These are phyloP conservation scores for Casuarius casuarius DNA, from an alignment of 2,113 vertebrate species.

Conservation along the genomic window DNA sequence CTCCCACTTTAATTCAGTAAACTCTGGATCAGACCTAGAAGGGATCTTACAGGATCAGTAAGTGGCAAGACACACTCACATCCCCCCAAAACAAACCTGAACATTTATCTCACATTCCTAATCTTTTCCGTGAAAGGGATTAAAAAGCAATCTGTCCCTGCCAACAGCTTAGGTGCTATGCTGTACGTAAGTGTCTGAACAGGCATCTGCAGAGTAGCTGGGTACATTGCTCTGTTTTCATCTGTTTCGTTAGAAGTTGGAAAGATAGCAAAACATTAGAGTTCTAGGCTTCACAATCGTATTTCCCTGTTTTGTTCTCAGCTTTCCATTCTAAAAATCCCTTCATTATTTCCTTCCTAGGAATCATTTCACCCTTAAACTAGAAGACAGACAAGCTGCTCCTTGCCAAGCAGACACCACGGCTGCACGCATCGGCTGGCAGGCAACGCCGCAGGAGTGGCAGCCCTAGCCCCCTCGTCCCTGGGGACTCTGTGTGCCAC, in stretches of 20 bases:
- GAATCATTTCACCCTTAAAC: neutral
- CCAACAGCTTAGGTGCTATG: neutral
- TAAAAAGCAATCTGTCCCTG: constrained; percentile 9
- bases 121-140: constrained; percentile 23
- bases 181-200: neutral
- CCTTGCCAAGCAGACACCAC: neutral
- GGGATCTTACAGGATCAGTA: constrained; percentile 7
- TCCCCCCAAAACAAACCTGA: neutral
- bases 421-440: neutral
- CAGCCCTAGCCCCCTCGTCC: neutral
- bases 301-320: neutral
- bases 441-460: neutral
- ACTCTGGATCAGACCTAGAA: constrained; percentile 31
- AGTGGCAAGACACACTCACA: neutral
- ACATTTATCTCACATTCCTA: constrained; percentile 4
- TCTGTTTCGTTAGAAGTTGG: neutral
- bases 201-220: neutral
- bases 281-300: neutral
- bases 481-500: neutral
- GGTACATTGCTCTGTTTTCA: neutral
- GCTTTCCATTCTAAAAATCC: neutral
- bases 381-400: neutral
- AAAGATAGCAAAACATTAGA: neutral
- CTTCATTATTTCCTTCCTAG: neutral
- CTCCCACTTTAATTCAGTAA: constrained; percentile 25